Conservation (phyloP, 2,888 invertebrate species). For the Mythimna vitellina region DNA sequence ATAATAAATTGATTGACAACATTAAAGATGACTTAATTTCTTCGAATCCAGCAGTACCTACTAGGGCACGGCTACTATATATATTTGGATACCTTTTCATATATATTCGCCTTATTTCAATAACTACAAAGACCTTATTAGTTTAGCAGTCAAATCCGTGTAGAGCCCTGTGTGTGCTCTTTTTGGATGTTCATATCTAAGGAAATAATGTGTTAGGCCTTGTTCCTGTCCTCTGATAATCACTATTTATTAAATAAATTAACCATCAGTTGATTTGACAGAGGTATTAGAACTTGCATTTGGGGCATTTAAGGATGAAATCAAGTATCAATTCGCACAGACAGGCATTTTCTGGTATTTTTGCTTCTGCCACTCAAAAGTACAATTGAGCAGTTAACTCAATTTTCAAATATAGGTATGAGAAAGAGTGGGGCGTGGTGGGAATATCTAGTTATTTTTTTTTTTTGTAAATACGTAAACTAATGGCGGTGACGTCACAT, state of each 20-base stretch:
- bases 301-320: conserved; percentile 3
- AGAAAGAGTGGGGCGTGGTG: too few relatives aligned
- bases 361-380: neutral
- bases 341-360: neutral
- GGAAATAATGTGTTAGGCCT: neutral
- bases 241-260: neutral
- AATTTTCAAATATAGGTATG: too few relatives aligned
- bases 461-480: too few relatives aligned
- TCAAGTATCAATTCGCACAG: neutral
- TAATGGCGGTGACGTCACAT: too few relatives aligned
- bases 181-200: neutral
- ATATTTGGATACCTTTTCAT: neutral
- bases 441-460: too few relatives aligned
- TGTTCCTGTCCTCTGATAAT: neutral
- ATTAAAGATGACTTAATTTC: neutral
- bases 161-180: neutral
- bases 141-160: neutral
- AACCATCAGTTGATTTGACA: neutral
- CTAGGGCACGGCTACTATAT: neutral
- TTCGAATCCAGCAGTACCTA: neutral
- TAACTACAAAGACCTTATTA: neutral
- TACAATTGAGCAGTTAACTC: too few relatives aligned
- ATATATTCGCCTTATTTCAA: neutral
- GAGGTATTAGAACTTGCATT: neutral
- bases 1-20: conserved; percentile 15